Base-by-base conservation (phyloP, 2,888 invertebrate genomes). In the Nebria brevicollis region DNA sequence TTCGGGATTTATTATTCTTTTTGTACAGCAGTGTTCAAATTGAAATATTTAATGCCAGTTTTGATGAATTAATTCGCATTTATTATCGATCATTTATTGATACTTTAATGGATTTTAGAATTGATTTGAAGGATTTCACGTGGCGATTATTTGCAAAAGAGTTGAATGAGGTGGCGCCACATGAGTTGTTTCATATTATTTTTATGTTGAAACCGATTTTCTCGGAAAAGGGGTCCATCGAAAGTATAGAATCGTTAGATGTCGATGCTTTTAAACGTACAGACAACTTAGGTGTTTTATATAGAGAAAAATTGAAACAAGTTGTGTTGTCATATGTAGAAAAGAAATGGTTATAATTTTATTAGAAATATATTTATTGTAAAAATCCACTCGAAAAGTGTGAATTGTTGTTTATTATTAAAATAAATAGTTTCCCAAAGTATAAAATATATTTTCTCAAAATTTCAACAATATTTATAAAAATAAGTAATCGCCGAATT, bases 1-100 rank as follows among this genome's bases (percentile, higher is more conserved):
- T 89, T 0, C 89, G 91, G 34, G 93, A 93, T 85, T 84, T 93
- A 13, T 85, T 91, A 0, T 93, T 93, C 83, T 90, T 92, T 76
- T 82, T 93, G 8, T 90, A 91, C 54, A 90, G 91, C 0, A 92
- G 92, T 83, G 89, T 92, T 1, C 87, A 89, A 1, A 87, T 88
- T 6, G 84, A 86, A 0, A 88, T 91, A 0, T 85, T 91, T 7
- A 89, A 89, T 0, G 83, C 89, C n/a, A 87, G 91, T 82, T 88
- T 89, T 75, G 89, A 92, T 2, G 88, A 90, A 7, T 87, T 93
- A 11, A 85, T 93, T 0, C 86, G 89, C 82, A 84, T 90, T 0
- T 93, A 93, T 85, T 90, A 92, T 84, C 87, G 90, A 0, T 88
- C 87, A 0, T 90, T 93, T 77, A 84, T 91, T 0, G 84, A 87